phyloP scores from a whole-genome alignment of 2,888 invertebrate species.

The Diloba caeruleocephala region DNA sequence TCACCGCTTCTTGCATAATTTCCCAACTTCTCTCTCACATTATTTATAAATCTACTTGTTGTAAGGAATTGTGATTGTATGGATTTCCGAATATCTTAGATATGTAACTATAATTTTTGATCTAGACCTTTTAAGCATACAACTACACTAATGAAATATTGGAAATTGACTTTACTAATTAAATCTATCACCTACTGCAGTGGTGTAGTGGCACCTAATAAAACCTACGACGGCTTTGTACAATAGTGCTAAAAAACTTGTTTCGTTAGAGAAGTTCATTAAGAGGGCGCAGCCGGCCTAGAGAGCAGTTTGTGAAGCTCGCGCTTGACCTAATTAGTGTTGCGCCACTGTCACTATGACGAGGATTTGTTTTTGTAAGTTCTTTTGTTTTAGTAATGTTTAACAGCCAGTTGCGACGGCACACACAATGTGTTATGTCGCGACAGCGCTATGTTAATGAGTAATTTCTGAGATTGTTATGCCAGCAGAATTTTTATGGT shows the following conservation, averaged over 20 bases:
- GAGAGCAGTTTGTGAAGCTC: constrained; percentile 76
- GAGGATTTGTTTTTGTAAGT: constrained; percentile 72
- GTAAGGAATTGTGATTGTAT: no score
- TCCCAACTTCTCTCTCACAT: no score
- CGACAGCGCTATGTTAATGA: constrained; percentile 51
- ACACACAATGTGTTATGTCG: constrained; percentile 53
- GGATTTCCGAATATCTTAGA: no score
- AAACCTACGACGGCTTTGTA: constrained; percentile 44
- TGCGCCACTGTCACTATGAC: constrained; percentile 72
- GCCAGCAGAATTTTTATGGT: constrained; percentile 46
- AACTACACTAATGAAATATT: background rate
- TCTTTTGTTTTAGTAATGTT: constrained; percentile 66
- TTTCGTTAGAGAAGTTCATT: constrained; percentile 83
- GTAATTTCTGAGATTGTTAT: constrained; percentile 45
- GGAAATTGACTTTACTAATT: constrained; percentile 4
- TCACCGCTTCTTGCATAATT: no score
- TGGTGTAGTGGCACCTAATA: constrained; percentile 38
- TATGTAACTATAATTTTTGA: no score
- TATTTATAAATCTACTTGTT: no score
- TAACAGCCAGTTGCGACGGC: constrained; percentile 48
- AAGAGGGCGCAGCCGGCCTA: constrained; percentile 73
- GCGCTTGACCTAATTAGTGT: constrained; percentile 82
- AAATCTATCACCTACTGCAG: constrained; percentile 15
- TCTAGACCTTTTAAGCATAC: no score
- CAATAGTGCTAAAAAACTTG: constrained; percentile 76